Evolutionary conservation across 2,888 invertebrate genomes (phyloP).

Genomic region (Rhodophaea formosa): DNA sequence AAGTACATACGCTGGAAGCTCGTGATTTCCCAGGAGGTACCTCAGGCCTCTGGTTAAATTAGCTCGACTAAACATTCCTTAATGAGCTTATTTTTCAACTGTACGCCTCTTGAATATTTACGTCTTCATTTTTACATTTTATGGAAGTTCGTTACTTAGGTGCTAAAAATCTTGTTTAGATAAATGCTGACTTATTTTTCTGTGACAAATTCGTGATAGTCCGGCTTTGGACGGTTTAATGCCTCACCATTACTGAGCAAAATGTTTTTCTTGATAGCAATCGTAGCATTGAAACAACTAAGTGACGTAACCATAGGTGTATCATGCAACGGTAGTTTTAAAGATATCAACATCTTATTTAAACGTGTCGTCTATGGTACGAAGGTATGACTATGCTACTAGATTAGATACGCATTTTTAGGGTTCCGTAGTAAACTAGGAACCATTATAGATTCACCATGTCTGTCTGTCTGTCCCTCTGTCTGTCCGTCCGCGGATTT

Average conservation of each 20-base stretch:
- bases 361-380: no score
- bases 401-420: no score
- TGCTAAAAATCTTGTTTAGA: constrained; percentile 7
- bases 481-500: no score
- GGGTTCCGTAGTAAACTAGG: no score
- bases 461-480: no score
- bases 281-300: no score
- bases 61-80: constrained; percentile 70
- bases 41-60: constrained; percentile 67
- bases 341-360: no score
- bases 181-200: constrained; percentile 7
- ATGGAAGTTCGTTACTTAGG: constrained; percentile 22
- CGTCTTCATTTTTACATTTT: constrained; percentile 43
- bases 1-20: constrained; percentile 59
- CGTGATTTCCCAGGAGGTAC: constrained; percentile 68
- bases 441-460: no score
- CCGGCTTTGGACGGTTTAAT: not conserved
- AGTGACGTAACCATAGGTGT: no score
- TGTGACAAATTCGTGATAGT: not conserved
- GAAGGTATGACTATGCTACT: no score
- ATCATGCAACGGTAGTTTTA: no score
- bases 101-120: constrained; percentile 50
- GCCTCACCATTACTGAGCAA: not conserved
- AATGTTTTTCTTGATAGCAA: not conserved
- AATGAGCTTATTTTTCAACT: constrained; percentile 68